Evolutionary conservation across 2,113 vertebrate genomes (phyloP).

Genomic region (Burhinus bistriatus): DNA sequence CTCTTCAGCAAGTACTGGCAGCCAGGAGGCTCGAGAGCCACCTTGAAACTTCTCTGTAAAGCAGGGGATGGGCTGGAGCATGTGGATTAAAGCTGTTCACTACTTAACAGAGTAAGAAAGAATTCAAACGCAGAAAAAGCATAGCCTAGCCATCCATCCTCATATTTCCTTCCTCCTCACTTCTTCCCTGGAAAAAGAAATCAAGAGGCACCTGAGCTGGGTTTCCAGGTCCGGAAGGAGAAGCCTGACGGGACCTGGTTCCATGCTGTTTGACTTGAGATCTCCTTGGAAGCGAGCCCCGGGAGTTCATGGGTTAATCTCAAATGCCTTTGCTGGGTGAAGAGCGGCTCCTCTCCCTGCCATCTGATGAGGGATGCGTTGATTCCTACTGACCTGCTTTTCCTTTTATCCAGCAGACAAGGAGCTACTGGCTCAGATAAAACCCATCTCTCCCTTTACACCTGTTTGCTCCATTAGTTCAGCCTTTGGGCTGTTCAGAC

Average conservation of each 20-base stretch:
- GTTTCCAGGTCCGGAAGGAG: not conserved
- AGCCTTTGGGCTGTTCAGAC: not conserved
- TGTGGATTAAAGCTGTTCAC: not conserved
- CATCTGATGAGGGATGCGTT: not conserved
- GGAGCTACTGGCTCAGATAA: not conserved
- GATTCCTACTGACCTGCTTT: not conserved
- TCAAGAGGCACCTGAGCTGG: not conserved
- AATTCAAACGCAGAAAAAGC: not conserved
- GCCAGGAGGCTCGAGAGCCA: not conserved
- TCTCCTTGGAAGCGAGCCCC: not conserved
- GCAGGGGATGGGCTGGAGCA: not conserved
- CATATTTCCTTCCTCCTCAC: not conserved
- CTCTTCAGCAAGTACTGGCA: not conserved
- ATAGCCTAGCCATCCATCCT: not conserved
- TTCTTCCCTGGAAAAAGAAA: not conserved
- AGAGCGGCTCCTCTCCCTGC: not conserved
- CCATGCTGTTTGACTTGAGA: not conserved
- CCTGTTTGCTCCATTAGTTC: conserved; percentile 58
- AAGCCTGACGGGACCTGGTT: not conserved
- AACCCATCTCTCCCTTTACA: conserved; percentile 3
- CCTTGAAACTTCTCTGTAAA: not conserved
- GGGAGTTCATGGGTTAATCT: not conserved
- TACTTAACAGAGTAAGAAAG: not conserved
- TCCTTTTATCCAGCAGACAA: not conserved
- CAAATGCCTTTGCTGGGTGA: not conserved